Evolutionary conservation across 2,113 vertebrate species (phyloP).

Genomic region (Ellobius talpinus): DNA sequence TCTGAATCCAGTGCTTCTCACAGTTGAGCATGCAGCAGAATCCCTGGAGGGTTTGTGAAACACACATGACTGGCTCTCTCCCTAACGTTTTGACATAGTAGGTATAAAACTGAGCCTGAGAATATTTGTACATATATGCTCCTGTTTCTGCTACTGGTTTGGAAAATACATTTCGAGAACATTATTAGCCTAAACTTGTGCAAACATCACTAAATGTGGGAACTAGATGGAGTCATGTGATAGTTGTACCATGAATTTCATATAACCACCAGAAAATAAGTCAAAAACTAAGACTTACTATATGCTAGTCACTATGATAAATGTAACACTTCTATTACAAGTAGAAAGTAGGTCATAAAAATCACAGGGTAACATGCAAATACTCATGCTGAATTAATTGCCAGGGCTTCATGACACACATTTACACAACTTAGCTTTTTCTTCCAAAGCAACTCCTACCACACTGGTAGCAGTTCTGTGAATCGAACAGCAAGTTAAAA

Average conservation of each 20-base stretch:
- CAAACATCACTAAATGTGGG: slow-evolving; percentile 44
- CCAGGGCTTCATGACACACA: not conserved
- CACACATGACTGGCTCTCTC: not conserved
- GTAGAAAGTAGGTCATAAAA: not conserved
- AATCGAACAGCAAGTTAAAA: not conserved
- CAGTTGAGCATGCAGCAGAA: not conserved
- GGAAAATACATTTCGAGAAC: not conserved
- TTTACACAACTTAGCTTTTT: not conserved
- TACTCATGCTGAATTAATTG: not conserved
- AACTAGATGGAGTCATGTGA: not conserved
- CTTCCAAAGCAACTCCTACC: not conserved
- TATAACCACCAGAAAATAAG: not conserved
- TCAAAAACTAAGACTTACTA: not conserved
- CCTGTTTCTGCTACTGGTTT: not conserved
- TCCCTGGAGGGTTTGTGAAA: not conserved
- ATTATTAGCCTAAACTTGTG: not conserved
- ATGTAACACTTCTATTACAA: not conserved
- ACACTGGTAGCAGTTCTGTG: not conserved
- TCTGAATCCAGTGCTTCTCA: not conserved
- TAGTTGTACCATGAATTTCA: not conserved
- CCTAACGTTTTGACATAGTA: slow-evolving; percentile 17
- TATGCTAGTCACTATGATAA: not conserved
- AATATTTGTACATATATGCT: not conserved
- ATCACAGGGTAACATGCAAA: not conserved
- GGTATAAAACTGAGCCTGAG: not conserved